Conservation (phyloP, 2,113 vertebrate genomes). For the Parus major region DNA sequence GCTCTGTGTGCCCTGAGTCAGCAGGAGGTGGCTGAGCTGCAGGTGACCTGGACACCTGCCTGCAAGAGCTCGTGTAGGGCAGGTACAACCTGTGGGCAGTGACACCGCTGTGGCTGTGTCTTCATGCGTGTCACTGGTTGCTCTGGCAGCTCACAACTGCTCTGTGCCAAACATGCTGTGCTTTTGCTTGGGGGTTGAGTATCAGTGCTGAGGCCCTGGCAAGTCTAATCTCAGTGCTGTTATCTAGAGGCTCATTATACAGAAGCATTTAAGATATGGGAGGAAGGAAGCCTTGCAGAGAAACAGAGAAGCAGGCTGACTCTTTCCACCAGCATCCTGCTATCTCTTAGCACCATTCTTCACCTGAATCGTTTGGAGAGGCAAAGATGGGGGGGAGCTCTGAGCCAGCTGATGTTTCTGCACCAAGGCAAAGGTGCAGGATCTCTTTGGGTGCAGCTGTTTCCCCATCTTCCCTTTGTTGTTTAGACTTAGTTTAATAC, state of each 20-base stretch:
- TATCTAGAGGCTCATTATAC: neutral
- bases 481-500: neutral
- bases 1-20: neutral
- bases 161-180: neutral
- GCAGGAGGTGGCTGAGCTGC: neutral
- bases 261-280: neutral
- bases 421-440: neutral
- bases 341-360: neutral
- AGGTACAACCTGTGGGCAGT: neutral
- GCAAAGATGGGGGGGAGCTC: neutral
- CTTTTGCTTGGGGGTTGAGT: neutral
- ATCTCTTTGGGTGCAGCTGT: neutral
- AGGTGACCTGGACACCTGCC: neutral
- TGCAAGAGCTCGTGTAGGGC: fast-evolving
- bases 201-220: neutral
- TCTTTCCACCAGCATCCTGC: neutral
- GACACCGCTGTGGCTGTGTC: neutral
- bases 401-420: neutral
- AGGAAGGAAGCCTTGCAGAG: neutral
- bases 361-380: neutral
- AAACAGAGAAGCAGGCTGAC: neutral
- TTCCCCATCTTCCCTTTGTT: neutral
- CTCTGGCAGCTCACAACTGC: neutral
- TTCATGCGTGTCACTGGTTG: fast-evolving
- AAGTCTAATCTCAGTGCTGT: neutral